These are phyloP conservation scores for Zosterops japonicus DNA, from an alignment of 2,113 vertebrate genomes.

Conservation along the genomic window DNA sequence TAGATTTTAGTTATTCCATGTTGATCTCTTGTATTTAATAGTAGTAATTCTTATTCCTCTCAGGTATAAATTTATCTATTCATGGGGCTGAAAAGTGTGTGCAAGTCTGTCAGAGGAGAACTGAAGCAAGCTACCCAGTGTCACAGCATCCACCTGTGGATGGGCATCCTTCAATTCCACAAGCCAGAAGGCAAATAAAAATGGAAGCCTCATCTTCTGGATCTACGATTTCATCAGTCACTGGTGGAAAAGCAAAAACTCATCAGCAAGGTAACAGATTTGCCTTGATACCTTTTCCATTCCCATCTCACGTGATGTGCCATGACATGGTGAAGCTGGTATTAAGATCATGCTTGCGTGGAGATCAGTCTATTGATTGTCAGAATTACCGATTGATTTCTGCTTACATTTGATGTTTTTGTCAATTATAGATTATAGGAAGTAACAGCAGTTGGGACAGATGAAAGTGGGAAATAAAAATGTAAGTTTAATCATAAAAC, in stretches of 20 bases:
- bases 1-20: not conserved
- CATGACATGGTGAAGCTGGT: not conserved
- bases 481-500: not conserved
- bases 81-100: constrained; percentile 88
- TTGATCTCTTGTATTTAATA: constrained; percentile 11
- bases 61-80: constrained; percentile 91
- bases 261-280: constrained; percentile 79
- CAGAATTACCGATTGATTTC: not conserved
- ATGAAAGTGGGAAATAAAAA: not conserved
- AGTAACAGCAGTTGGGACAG: not conserved
- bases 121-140: constrained; percentile 74
- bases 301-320: not conserved
- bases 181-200: constrained; percentile 76
- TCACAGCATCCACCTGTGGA: constrained; percentile 75
- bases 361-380: not conserved
- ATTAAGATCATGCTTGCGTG: not conserved
- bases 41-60: constrained; percentile 58
- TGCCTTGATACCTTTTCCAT: not conserved
- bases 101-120: constrained; percentile 80
- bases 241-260: constrained; percentile 73
- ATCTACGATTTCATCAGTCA: constrained; percentile 68
- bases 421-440: not conserved
- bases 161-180: constrained; percentile 74
- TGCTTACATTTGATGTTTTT: not conserved
- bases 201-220: constrained; percentile 88